Conservation (phyloP, 2,888 invertebrate genomes). For the Phaedon cochleariae region DNA sequence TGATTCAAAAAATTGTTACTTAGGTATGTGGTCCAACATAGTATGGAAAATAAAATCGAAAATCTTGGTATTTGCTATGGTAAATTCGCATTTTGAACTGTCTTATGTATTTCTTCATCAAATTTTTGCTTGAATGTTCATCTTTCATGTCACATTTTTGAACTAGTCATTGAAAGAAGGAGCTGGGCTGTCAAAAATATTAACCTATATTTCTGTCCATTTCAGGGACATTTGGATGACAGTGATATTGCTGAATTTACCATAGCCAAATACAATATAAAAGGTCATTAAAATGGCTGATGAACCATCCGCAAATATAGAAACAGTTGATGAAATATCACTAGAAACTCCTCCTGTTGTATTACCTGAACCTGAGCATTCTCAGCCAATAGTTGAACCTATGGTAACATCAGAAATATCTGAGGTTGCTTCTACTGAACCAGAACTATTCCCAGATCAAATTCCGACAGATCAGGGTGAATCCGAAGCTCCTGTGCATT, state of each 20-base stretch:
- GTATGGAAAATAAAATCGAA: too few relatives aligned
- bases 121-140: background rate
- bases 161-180: too few relatives aligned
- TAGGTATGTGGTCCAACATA: too few relatives aligned
- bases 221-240: constrained; percentile 43
- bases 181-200: background rate
- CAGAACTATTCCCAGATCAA: constrained; percentile 3
- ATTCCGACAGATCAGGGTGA: background rate
- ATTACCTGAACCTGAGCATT: constrained; percentile 20
- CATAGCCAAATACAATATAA: constrained; percentile 29
- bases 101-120: too few relatives aligned
- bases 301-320: constrained; percentile 50
- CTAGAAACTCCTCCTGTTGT: constrained; percentile 30
- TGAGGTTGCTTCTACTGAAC: constrained; percentile 5
- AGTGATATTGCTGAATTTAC: constrained; percentile 40
- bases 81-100: too few relatives aligned
- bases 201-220: constrained; percentile 38
- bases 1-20: too few relatives aligned
- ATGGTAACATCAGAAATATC: constrained; percentile 9
- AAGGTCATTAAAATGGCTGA: constrained; percentile 51
- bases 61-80: background rate
- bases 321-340: constrained; percentile 32
- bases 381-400: constrained; percentile 15
- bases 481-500: background rate
- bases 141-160: background rate